Evolutionary conservation across 1,140 invertebrate genomes (phyloP), one percentile per base, ranked within the genome.

Genomic region (Planococcus citri): DNA sequence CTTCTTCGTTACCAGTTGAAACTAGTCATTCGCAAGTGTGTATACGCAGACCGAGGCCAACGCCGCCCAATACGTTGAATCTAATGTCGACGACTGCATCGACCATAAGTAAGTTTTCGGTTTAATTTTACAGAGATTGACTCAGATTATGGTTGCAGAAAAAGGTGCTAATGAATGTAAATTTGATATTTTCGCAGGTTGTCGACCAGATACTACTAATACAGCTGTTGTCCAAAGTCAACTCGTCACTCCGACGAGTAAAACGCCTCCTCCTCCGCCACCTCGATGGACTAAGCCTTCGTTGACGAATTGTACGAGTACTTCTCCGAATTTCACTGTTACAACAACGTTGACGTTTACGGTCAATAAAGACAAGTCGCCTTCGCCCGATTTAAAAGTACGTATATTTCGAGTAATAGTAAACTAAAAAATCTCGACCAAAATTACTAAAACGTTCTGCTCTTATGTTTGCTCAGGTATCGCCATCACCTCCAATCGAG

Each of bases 261-360:
- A 84, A 72, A 82, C 87, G 6, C 87, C 88, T 1, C 86, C 87
- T 9, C 83, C 84, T 27, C 85, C 83, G 0, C 83, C 83, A 0
- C 83, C 83, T 0, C 77, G 82, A 61, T 83, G 82, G 82, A 79
- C 79, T 69, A 86, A 81, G 75, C 80, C 82, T 1, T 80, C 82
- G 24, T 77, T 76, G 25, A 4, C 22, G 22, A 25, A 22, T 24
- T 10, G 60, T 25, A 76, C 72, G 68, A 76, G 79, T 73, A 74
- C 64, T 68, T 75, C 22, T n/a, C 73, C 79, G 69, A 88, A 90
- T 75, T 89, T 90, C 75, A 90, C 85, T 1, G 87, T 91, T 1
- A 91, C 89, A 8, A 90, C 89, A 1, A 90, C 88, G 0, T 87
- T 91, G 6, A 90, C 88, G 4, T 90, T 91, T 74, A 89, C 87